A percentile compares a stretch with the other conserved stretches of the same genome.
Evolutionary conservation across 1,140 invertebrate species (phyloP).

Genomic region (Hycleus cichorii): DNA sequence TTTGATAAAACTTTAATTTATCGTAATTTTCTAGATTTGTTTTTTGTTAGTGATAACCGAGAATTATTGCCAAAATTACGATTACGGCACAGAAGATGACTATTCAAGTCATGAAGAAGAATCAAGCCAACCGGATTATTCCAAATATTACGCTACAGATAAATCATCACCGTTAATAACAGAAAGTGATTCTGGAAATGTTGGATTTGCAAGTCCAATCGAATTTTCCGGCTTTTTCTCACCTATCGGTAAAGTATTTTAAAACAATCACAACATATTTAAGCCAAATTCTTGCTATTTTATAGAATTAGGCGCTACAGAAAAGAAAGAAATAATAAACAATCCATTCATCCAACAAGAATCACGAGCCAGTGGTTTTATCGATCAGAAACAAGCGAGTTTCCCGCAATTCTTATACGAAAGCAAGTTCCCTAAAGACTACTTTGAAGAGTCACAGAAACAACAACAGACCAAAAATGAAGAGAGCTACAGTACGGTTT

Average conservation of each 20-base stretch:
- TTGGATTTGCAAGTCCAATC: constrained; percentile 9
- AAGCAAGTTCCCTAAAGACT: constrained; percentile 17
- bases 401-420: constrained; percentile 8
- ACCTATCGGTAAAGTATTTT: constrained; percentile 13
- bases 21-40: constrained; percentile 4
- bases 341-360: constrained; percentile 6
- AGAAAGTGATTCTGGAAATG: constrained; percentile 2
- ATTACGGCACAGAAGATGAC: constrained; percentile 9
- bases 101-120: constrained; percentile 15
- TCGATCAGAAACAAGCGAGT: too few relatives aligned
- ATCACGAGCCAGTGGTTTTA: too few relatives aligned
- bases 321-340: constrained; percentile 7
- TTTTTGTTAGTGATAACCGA: constrained; percentile 5
- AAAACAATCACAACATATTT: background rate
- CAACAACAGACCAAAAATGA: background rate
- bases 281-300: constrained; percentile 2
- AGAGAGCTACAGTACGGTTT: background rate
- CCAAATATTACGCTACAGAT: constrained; percentile 24
- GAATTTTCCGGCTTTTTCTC: constrained; percentile 15
- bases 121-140: constrained; percentile 23
- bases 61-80: constrained; percentile 16
- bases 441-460: constrained; percentile 23
- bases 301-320: constrained; percentile 10
- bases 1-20: background rate
- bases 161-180: constrained; percentile 11